Conservation (phyloP, 1,140 invertebrate species). For the Trissolcus basalis region DNA sequence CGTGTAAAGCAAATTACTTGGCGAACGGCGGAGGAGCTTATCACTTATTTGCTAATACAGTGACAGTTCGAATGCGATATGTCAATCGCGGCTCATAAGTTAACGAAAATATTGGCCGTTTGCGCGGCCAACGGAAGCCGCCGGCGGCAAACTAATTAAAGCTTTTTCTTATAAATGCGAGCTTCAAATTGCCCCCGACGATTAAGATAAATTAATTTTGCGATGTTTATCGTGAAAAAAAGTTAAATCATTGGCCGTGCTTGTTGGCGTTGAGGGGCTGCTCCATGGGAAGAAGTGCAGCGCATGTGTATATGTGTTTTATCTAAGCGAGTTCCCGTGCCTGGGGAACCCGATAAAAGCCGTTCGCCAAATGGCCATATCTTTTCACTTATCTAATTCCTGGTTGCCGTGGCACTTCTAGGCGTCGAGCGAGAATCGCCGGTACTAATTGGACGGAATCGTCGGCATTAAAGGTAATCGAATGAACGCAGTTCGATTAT, state of each 20-base stretch:
- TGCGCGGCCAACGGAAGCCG: conserved; percentile 4
- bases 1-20: conserved; percentile 43
- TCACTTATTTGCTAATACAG: conserved; percentile 22
- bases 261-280: no score
- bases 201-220: conserved; percentile 50
- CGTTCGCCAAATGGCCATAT: conserved; percentile 58
- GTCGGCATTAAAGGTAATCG: conserved; percentile 58
- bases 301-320: not conserved
- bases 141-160: conserved; percentile 13
- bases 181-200: conserved; percentile 10
- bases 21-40: conserved; percentile 31
- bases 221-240: conserved; percentile 46
- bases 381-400: conserved; percentile 60
- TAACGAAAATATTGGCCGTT: conserved; percentile 16
- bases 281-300: no score
- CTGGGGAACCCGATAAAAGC: conserved; percentile 44
- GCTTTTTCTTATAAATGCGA: not conserved
- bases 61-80: conserved; percentile 25
- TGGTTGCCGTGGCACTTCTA: conserved; percentile 55
- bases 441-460: conserved; percentile 60
- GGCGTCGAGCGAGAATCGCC: conserved; percentile 55
- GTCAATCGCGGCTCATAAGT: conserved; percentile 17
- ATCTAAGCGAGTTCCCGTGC: conserved; percentile 26
- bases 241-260: not conserved
- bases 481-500: conserved; percentile 49